Base-by-base conservation (phyloP, 2,113 vertebrate genomes). In the Lampris megalopsis region DNA sequence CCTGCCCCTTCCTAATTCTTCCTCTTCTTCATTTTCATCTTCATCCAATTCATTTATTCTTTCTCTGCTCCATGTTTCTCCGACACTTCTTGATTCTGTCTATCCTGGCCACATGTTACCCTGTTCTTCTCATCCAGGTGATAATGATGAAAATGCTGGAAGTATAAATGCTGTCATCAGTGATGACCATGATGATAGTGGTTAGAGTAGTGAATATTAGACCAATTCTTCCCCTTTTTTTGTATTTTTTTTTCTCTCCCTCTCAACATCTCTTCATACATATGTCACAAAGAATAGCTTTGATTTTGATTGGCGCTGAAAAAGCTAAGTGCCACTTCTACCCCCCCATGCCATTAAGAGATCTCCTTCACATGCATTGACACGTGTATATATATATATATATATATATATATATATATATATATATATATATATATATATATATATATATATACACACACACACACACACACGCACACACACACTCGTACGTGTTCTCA, bases 241-340 rank as follows among this genome's bases (percentile, higher is more conserved):
- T 11, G 24, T 24, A 24, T 24, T 24, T 24, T 24, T 24, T 24
- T 24, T 45, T 45, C 43, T 45, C 43, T 7, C 7, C 4, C 43
- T 2, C 43, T 7, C 7, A 45, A 45, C 7, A 7, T 7, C 7
- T 45, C 43, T 45, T 45, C 43, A 24, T 24, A 24, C 24, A 24
- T 24, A 24, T 24, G 49, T 87, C 68, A 83, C 41, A 65, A 52
- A 54, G 63, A 90, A 88, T 81, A 86, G 64, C 66, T 90, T 58
- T 86, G 89, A 92, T 87, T 86, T 58, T 86, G 89, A 92, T 87
- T 86, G 86, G 86, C 77, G 73, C 76, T 85, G 88, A 87, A 90
- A 93, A 93, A 89, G 85, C 73, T 86, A 92, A 83, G 80, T 71
- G 82, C 89, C 86, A 64, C 86, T 79, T 84, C 50, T 60, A 80